Evolutionary conservation across 2,888 invertebrate species (phyloP), one percentile per base, ranked within the genome.

Genomic region (Parascotia fuliginaria): DNA sequence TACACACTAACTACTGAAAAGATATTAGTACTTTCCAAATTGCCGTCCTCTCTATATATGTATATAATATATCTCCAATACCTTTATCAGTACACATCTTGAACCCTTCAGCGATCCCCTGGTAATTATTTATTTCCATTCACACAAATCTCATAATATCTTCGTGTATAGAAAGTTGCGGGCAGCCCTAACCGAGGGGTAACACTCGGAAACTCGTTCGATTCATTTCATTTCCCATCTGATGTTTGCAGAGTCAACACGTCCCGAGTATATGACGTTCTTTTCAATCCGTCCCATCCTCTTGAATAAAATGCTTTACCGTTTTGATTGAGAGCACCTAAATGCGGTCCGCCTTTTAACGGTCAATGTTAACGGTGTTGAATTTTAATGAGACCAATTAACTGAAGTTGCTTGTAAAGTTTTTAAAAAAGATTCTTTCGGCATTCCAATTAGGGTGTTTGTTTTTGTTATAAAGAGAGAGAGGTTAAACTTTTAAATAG

Each of bases 151-250:
- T 51, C 50, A 44, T 37, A 44, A 50, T 27, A 50, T 36, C 27
- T 11, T 12, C 1, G 43, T 51, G 27, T 28, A 51, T 51, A 45
- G 43, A 51, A 46, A 42, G 15, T 36, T 16, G 38, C 19, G 24
- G 59, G 52, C 63, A 73, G 40, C 74, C 70, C 69, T 73, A 67
- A 43, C 61, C 55, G 54, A 69, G 65, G 77, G 75, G 73, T 71
- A 76, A 78, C 81, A 75, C 73, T 75, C 57, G 61, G 61, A 56
- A 53, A 61, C 68, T 71, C 70, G 71, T 66, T 75, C 77, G 75
- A 82, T 83, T 85, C 85, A 83, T 86, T 85, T 85, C 85, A 81
- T 83, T 82, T 81, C 83, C 79, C 80, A 77, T 80, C 77, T 73
- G 68, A 71, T 83, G 84, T 87, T 85, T 82, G 79, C 79, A 59